Conservation (phyloP, 2,113 vertebrate genomes). For the Psilopogon haemacephalus region DNA sequence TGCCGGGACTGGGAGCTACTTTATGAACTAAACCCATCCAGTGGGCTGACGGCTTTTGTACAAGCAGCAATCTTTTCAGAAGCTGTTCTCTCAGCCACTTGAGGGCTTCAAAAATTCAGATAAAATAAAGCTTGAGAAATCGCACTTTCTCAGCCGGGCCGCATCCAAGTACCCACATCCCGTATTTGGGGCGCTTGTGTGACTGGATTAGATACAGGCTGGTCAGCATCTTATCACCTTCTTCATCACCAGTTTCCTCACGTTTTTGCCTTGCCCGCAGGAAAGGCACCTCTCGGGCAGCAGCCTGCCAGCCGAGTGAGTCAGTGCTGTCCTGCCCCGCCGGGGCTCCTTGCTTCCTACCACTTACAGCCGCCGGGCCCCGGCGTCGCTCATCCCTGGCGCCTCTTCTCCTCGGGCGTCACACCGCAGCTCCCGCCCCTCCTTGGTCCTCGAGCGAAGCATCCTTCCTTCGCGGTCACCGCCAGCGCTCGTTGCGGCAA, state of each 20-base stretch:
- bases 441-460: accelerated
- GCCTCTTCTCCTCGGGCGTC: neutral
- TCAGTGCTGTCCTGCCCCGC: neutral
- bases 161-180: neutral
- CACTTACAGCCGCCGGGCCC: neutral
- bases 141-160: neutral
- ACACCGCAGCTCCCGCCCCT: neutral
- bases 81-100: neutral
- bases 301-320: neutral
- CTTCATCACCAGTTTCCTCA: neutral
- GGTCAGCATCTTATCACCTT: neutral
- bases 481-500: no score
- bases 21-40: neutral
- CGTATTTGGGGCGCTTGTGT: neutral
- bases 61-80: neutral
- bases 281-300: neutral
- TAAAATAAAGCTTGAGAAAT: neutral
- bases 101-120: neutral
- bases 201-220: neutral
- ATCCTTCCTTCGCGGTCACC: accelerated
- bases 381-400: neutral
- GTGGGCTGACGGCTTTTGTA: neutral
- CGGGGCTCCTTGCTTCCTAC: neutral
- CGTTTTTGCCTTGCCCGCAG: neutral
- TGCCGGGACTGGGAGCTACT: neutral